Conservation (phyloP, 2,888 invertebrate genomes). For the Dione juno region DNA sequence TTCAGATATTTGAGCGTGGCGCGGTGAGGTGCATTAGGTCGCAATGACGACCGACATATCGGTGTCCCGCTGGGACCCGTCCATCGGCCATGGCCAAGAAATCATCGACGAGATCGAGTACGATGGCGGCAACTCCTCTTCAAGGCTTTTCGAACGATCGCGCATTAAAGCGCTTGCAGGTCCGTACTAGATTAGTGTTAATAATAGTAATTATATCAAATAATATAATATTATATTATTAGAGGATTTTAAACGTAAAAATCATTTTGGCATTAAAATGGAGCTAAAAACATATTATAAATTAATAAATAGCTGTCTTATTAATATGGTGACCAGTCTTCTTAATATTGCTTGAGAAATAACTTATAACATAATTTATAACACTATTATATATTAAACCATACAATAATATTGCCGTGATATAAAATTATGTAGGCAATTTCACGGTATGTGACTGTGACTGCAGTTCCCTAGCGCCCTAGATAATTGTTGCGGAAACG, state of each 20-base stretch:
- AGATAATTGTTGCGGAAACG: conserved; percentile 23
- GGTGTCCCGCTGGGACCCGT: conserved; percentile 98
- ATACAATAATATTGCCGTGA: conserved; percentile 2
- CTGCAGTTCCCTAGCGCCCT: conserved; percentile 21
- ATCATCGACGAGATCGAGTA: conserved; percentile 99
- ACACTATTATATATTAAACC: not conserved
- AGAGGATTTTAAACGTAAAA: too few relatives aligned
- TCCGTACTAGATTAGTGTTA: conserved; percentile 58
- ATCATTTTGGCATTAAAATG: too few relatives aligned
- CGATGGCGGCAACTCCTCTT: conserved; percentile 99
- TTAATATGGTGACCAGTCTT: too few relatives aligned
- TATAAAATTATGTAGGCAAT: not conserved
- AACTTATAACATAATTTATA: not conserved
- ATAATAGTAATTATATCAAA: too few relatives aligned
- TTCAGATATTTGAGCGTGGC: conserved; percentile 70
- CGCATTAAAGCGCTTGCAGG: conserved; percentile 99
- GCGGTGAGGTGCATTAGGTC: conserved; percentile 74
- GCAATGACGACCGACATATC: conserved; percentile 98
- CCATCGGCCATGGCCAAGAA: conserved; percentile 93
- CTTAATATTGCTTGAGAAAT: too few relatives aligned
- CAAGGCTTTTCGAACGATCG: conserved; percentile 99
- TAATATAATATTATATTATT: too few relatives aligned
- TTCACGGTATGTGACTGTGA: conserved; percentile 4
- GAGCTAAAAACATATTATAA: too few relatives aligned
- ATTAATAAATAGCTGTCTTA: too few relatives aligned